Evolutionary conservation across 2,113 vertebrate species (phyloP), one percentile per base, ranked within the genome.

Genomic region (Vimba vimba): DNA sequence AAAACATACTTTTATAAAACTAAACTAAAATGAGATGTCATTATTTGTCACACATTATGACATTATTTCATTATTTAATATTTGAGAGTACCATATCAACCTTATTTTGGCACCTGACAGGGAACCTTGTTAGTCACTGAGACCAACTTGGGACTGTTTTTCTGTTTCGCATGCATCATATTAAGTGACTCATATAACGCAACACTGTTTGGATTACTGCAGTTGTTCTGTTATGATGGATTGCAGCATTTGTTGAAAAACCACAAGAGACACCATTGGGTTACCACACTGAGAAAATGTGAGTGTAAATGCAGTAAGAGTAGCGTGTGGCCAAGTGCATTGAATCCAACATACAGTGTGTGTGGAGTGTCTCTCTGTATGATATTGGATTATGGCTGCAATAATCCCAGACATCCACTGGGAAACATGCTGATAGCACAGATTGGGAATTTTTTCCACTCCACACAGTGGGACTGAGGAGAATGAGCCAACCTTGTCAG

Each of bases 381-480:
- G 87, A 57, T 27, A 27, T 59, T 76, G 33, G 59, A 62, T 50
- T 80, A 47, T n/a, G 27, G 45, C 68, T 27, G 85, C 78, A 81
- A 82, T 88, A 88, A 88, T 88, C 73, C 21, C 71, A 83, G 79
- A 86, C 52, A 47, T 85, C 87, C 62, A 59, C 62, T n/a, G 43
- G 64, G 27, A 82, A 81, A 84, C 84, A 75, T 83, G 79, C 55
- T 19, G 75, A 83, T 82, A 81, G 64, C 75, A 83, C 80, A 86
- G 85, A 88, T 59, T 86, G 76, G 76, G 68, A 68, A 25, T 79
- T 79, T 73, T 86, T 15, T 17, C 52, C 19, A n/a, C 69, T 79
- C 45, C 59, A 7, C 45, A 23, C 59, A 79, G 76, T 57, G n/a
- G 62, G 68, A 85, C 6, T 25, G 78, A 47, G 21, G 15, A 73